These are phyloP conservation scores for Micrastur ruficollis DNA, from an alignment of 2,797 vertebrate genomes.

Conservation along the genomic window DNA sequence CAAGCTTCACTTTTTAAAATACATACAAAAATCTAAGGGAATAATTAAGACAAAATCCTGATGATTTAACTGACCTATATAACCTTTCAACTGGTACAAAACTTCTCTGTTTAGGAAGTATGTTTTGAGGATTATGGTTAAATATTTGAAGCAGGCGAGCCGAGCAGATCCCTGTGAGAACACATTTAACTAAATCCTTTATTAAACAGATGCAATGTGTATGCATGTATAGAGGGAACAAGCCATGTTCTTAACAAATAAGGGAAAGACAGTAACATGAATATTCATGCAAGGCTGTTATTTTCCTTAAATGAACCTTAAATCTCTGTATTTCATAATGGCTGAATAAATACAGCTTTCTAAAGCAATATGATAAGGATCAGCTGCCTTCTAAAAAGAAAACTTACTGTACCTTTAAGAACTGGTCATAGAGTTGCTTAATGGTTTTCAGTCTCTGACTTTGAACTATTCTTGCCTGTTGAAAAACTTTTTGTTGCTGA, in stretches of 20 bases:
- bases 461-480: conserved; percentile 87
- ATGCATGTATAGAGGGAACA: not conserved
- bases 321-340: not conserved
- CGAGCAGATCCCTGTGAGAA: not conserved
- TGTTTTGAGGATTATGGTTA: not conserved
- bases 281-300: not conserved
- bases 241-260: not conserved
- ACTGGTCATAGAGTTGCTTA: conserved; percentile 88
- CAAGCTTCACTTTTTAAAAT: not conserved
- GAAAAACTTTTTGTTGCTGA: conserved; percentile 91
- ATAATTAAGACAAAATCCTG: not conserved
- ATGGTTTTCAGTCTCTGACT: conserved; percentile 89
- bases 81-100: not conserved
- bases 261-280: not conserved
- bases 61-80: not conserved
- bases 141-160: not conserved
- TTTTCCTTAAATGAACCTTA: not conserved
- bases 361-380: not conserved
- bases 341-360: not conserved
- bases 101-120: not conserved
- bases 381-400: not conserved
- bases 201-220: not conserved
- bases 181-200: not conserved
- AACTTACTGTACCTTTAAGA: conserved; percentile 81
- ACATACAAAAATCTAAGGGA: not conserved